These are phyloP conservation scores for Trilocha varians DNA, from an alignment of 2,888 invertebrate species.

Conservation along the genomic window DNA sequence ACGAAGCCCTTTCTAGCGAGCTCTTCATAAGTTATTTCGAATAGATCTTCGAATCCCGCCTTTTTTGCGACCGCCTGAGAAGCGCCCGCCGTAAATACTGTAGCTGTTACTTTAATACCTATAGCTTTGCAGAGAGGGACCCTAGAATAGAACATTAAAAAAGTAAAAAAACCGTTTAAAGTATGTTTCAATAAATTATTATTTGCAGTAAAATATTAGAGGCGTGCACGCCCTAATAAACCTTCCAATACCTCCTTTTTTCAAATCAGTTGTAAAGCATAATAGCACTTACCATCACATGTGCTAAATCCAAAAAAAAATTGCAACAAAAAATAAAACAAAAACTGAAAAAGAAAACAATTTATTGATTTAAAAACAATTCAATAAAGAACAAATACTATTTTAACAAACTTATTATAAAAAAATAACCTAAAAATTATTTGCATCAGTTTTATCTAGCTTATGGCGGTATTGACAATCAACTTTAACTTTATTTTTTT, in stretches of 20 bases:
- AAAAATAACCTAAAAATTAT: conserved; percentile 23
- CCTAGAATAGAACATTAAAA: conserved; percentile 29
- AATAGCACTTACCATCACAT: too few species aligned
- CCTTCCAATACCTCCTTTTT: too few species aligned
- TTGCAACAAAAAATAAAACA: neutral
- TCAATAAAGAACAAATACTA: too few species aligned
- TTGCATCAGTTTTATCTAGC: conserved; percentile 41
- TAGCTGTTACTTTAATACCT: conserved; percentile 56
- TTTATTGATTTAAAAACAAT: too few species aligned
- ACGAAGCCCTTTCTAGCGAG: conserved; percentile 48
- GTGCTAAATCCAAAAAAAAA: conserved; percentile 1
- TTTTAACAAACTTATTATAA: conserved; percentile 1
- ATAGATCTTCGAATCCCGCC: conserved; percentile 57
- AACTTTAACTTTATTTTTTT: conserved; percentile 35
- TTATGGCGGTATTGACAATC: conserved; percentile 48
- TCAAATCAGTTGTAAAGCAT: too few species aligned
- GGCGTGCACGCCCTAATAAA: too few species aligned
- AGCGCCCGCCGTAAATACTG: conserved; percentile 67
- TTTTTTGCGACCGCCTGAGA: conserved; percentile 67
- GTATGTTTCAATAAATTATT: too few species aligned
- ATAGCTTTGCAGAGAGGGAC: conserved; percentile 65
- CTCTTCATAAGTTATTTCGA: conserved; percentile 57
- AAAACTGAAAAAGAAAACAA: too few species aligned
- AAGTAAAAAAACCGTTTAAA: neutral
- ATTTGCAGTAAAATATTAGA: too few species aligned